A percentile compares a stretch with the other conserved stretches of the same genome.
Evolutionary conservation across 2,797 vertebrate genomes (phyloP).

Genomic region (Glossophaga mutica): DNA sequence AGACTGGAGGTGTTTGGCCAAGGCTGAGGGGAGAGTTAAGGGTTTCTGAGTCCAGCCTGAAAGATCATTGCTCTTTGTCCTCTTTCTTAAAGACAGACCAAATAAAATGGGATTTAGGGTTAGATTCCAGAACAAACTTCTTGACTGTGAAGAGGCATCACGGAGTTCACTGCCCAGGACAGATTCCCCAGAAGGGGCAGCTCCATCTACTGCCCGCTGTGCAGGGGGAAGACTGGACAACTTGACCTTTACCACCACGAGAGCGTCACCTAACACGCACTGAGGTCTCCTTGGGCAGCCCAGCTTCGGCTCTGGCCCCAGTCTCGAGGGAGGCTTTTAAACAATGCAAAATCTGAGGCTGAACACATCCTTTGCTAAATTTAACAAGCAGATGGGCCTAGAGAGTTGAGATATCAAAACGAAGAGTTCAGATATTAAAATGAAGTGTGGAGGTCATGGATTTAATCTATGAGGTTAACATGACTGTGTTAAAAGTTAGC

Average conservation of each 20-base stretch:
- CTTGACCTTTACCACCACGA: not conserved
- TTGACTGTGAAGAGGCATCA: not conserved
- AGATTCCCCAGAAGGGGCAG: not conserved
- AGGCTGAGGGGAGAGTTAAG: not conserved
- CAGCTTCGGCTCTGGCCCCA: not conserved
- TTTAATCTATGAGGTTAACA: not conserved
- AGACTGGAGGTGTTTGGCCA: not conserved
- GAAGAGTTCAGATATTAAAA: constrained; percentile 12
- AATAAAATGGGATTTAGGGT: not conserved
- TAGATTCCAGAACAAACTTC: not conserved
- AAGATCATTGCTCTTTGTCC: not conserved
- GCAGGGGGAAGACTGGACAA: not conserved
- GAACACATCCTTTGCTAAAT: constrained; percentile 35
- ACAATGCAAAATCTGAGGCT: constrained; percentile 28
- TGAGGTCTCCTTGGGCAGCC: not conserved
- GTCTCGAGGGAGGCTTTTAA: not conserved
- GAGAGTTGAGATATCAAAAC: constrained; percentile 5
- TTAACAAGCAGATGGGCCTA: not conserved
- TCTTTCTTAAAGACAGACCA: constrained; percentile 16
- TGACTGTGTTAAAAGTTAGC: not conserved
- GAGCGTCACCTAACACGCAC: not conserved
- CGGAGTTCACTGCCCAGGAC: not conserved
- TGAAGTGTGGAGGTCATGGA: not conserved
- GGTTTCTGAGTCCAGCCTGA: not conserved
- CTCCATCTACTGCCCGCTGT: not conserved